Conservation (phyloP, 2,797 vertebrate genomes). For the Coendou prehensilis region DNA sequence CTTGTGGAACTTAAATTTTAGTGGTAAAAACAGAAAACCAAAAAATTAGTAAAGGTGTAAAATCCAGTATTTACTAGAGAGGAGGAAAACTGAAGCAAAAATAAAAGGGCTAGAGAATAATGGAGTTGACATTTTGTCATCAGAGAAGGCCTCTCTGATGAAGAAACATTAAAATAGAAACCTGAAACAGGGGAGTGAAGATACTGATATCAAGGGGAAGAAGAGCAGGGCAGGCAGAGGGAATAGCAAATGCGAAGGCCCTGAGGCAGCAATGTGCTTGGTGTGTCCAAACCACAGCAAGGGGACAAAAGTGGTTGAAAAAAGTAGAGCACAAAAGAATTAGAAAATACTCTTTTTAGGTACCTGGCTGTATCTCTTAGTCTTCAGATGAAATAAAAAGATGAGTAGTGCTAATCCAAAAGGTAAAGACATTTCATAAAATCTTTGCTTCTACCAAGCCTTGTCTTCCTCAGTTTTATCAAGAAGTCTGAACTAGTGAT, state of each 20-base stretch:
- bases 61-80: neutral
- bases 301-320: neutral
- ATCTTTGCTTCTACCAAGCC: neutral
- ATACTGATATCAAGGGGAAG: neutral
- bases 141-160: neutral
- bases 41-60: neutral
- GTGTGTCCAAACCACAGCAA: neutral
- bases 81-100: neutral
- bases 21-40: neutral
- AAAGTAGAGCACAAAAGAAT: neutral
- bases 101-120: neutral
- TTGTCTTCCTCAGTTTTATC: neutral
- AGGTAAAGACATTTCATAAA: neutral
- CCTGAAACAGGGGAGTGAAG: neutral
- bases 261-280: no score
- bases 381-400: neutral
- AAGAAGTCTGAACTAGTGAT: neutral
- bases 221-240: neutral
- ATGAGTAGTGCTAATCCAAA: neutral
- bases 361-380: neutral
- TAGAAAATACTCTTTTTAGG: neutral
- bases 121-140: neutral
- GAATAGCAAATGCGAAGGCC: neutral
- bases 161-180: neutral
- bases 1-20: slow-evolving; percentile 20